A percentile compares a stretch with the other conserved stretches of the same genome.
These are phyloP conservation scores for Chloebia gouldiae DNA, from an alignment of 2,113 vertebrate species.

Conservation along the genomic window DNA sequence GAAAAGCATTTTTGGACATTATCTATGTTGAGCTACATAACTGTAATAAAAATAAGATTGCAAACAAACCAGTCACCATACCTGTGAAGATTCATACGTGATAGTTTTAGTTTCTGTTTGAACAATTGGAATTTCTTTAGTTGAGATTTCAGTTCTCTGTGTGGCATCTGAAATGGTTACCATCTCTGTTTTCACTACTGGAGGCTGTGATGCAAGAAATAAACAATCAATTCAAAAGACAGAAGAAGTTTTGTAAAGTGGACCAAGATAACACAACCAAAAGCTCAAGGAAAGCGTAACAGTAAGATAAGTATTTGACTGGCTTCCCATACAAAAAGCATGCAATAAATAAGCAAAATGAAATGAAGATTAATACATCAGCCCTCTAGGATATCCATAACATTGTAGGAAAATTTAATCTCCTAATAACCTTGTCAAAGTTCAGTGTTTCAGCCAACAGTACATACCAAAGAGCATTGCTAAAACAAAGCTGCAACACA, in stretches of 20 bases:
- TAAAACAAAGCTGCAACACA: neutral
- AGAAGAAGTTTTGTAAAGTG: neutral
- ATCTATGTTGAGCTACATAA: neutral
- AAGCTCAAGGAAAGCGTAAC: neutral
- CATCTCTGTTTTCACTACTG: constrained; percentile 99
- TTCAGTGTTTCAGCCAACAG: neutral
- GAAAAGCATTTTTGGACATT: neutral
- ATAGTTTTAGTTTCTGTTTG: constrained; percentile 99
- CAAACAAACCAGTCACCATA: constrained; percentile 49
- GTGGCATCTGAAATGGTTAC: constrained; percentile 98
- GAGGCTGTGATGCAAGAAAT: constrained; percentile 83
- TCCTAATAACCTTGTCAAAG: neutral
- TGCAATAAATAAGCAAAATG: constrained; percentile 25
- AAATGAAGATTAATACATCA: neutral
- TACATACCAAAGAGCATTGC: neutral
- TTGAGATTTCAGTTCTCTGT: constrained; percentile 96
- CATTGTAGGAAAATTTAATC: neutral
- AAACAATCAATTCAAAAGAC: constrained; percentile 64
- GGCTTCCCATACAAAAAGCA: neutral
- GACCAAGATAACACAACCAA: neutral
- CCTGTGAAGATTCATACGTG: constrained; percentile 97
- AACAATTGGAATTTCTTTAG: constrained; percentile 98
- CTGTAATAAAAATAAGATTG: neutral
- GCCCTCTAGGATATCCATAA: neutral
- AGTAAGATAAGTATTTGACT: neutral